These are phyloP conservation scores for Aplocera efformata DNA, from an alignment of 2,888 invertebrate genomes.

Conservation along the genomic window DNA sequence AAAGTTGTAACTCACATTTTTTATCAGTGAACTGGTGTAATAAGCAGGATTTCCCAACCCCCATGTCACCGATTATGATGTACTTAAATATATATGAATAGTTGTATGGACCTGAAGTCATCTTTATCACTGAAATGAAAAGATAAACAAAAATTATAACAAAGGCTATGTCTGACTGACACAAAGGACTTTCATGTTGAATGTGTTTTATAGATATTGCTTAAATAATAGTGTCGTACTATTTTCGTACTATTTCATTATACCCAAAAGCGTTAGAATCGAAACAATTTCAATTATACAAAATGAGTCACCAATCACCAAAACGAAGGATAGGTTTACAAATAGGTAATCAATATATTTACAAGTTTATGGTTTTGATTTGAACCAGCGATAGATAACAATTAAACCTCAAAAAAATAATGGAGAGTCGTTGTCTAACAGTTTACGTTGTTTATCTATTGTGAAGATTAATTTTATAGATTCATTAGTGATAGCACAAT, in stretches of 20 bases:
- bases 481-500: too few relatives aligned
- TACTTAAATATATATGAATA: conserved; percentile 99
- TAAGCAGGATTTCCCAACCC: conserved; percentile 99
- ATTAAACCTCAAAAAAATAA: too few relatives aligned
- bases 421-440: background rate
- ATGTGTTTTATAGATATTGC: too few relatives aligned
- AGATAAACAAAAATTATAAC: conserved; percentile 4
- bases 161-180: conserved; percentile 10
- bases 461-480: too few relatives aligned
- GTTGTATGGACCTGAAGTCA: conserved; percentile 98
- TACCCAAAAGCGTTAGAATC: too few relatives aligned
- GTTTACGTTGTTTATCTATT: too few relatives aligned
- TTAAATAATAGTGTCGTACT: too few relatives aligned
- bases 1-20: conserved; percentile 95
- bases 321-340: conserved; percentile 3
- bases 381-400: background rate
- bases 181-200: too few relatives aligned
- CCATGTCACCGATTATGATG: conserved; percentile 99
- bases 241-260: too few relatives aligned
- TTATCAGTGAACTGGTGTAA: conserved; percentile 99
- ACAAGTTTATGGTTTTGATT: conserved; percentile 1
- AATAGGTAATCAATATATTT: conserved; percentile 3
- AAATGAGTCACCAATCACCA: conserved; percentile 16
- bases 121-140: conserved; percentile 67
- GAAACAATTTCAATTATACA: background rate